Base-by-base conservation (phyloP, 2,888 invertebrate species). In the Pristionchus arcanus region DNA sequence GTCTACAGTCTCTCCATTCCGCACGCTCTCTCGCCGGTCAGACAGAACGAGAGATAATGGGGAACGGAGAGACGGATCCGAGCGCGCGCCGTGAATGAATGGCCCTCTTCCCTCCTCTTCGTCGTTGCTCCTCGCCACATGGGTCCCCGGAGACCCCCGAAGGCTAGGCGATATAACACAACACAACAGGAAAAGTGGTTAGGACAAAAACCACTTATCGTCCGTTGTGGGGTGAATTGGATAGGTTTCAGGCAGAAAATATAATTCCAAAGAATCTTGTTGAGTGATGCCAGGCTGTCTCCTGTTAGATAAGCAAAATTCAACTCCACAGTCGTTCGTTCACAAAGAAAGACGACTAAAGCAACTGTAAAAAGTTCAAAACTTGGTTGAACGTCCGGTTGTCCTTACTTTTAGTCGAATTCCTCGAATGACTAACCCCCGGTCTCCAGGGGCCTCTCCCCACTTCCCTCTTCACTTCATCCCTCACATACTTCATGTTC, bases 401-500 rank as follows among this genome's bases (percentile, higher is more conserved):
- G 42, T 49, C 42, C 42, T 49, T n/a, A n/a, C n/a, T 49, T 63
- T 63, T n/a, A n/a, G 25, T 5, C n/a, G 34, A 74, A 74, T 74
- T 11, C n/a, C 34, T 25, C 13, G 7, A 59, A 19, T 77, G 42
- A 28, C 37, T 31, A 28, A 42, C 81, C n/a, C n/a, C 53, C n/a
- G 34, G 31, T 85, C 85, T 63, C 85, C 85, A 34, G 63, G 85
- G 85, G 34, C 55, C 55, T 28, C 59, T 49, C 34, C n/a, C 25
- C 31, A 13, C n/a, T 37, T 85, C 59, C 55, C 85, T 34, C 37
- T 83, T 53, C 34, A 21, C 49, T 28, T 53, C 49, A 25, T 49
- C 59, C 31, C 28, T 31, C 49, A 16, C 55, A 85, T 85, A 85
- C 85, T 63, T 59, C 85, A 85, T 59, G 55, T 59, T 59, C 85